phyloP scores from a whole-genome alignment of 2,888 invertebrate species.

The Aleiodes testaceus region DNA sequence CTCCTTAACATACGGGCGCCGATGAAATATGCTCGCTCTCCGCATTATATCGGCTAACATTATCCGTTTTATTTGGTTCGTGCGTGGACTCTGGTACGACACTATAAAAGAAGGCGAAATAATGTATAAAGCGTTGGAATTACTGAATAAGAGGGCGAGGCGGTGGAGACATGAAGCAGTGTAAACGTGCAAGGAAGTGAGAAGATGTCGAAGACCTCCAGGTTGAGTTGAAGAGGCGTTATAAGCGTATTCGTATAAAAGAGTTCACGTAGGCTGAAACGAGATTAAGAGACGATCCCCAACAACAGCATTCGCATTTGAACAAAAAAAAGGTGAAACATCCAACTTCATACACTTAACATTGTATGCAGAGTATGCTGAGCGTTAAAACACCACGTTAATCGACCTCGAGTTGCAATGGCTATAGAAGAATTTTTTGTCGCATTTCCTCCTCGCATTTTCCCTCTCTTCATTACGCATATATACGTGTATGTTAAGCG shows the following conservation, averaged over 20 bases:
- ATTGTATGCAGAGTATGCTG: slow-evolving; percentile 46
- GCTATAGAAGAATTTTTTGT: slow-evolving; percentile 34
- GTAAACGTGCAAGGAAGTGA: slow-evolving; percentile 29
- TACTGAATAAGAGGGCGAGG: slow-evolving; percentile 38
- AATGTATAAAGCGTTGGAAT: slow-evolving; percentile 12
- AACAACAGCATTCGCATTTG: slow-evolving; percentile 24
- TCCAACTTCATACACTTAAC: slow-evolving; percentile 33
- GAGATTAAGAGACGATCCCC: slow-evolving; percentile 45
- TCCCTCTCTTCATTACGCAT: slow-evolving; percentile 24
- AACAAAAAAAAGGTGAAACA: slow-evolving; percentile 25
- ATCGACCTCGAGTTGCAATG: slow-evolving; percentile 19
- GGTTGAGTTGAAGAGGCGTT: slow-evolving; percentile 41
- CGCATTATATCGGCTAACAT: slow-evolving; percentile 31
- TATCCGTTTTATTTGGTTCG: slow-evolving; percentile 27
- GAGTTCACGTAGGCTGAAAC: slow-evolving; percentile 42
- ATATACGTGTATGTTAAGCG: slow-evolving; percentile 14
- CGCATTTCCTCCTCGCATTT: slow-evolving; percentile 23
- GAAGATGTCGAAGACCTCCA: slow-evolving; percentile 34
- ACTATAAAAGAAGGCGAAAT: background rate
- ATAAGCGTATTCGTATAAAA: slow-evolving; percentile 37
- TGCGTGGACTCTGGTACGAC: slow-evolving; percentile 8
- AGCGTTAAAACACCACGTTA: slow-evolving; percentile 33
- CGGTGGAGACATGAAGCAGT: slow-evolving; percentile 25
- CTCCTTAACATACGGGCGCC: slow-evolving; percentile 30
- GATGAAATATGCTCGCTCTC: slow-evolving; percentile 37